Evolutionary conservation across 1,140 invertebrate species (phyloP).

Genomic region (Drosophila kikkawai): DNA sequence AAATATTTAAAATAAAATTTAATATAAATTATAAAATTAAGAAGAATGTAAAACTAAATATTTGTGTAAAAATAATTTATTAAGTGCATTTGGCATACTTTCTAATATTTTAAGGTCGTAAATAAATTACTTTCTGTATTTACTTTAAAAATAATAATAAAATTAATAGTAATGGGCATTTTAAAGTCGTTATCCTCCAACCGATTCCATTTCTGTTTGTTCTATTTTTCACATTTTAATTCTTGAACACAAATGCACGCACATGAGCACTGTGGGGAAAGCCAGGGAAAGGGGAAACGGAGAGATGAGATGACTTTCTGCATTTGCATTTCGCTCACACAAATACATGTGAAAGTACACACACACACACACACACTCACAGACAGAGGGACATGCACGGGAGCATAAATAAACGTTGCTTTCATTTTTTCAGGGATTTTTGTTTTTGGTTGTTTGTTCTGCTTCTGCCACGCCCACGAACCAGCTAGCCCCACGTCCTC

Average conservation of each 20-base stretch:
- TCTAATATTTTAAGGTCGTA: not conserved
- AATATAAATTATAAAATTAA: not conserved
- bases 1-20: not conserved
- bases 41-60: fast-evolving
- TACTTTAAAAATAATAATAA: not conserved
- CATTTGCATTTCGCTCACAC: slow-evolving; percentile 69
- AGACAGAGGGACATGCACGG: slow-evolving; percentile 29
- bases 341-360: not conserved
- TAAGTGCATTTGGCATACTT: not conserved
- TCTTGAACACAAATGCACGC: slow-evolving; percentile 71
- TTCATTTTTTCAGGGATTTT: slow-evolving; percentile 76
- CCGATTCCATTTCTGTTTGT: slow-evolving; percentile 8
- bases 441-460: slow-evolving; percentile 67
- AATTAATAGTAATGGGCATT: not conserved
- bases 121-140: not conserved
- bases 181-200: not conserved
- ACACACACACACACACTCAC: slow-evolving; percentile 3
- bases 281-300: not conserved
- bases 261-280: slow-evolving; percentile 36
- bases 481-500: too few species aligned
- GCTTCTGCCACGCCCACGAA: slow-evolving; percentile 29
- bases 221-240: slow-evolving; percentile 73
- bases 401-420: slow-evolving; percentile 75
- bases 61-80: not conserved
- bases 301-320: slow-evolving; percentile 65